phyloP scores from a whole-genome alignment of 1,140 invertebrate species.

The Bacillus rossius region DNA sequence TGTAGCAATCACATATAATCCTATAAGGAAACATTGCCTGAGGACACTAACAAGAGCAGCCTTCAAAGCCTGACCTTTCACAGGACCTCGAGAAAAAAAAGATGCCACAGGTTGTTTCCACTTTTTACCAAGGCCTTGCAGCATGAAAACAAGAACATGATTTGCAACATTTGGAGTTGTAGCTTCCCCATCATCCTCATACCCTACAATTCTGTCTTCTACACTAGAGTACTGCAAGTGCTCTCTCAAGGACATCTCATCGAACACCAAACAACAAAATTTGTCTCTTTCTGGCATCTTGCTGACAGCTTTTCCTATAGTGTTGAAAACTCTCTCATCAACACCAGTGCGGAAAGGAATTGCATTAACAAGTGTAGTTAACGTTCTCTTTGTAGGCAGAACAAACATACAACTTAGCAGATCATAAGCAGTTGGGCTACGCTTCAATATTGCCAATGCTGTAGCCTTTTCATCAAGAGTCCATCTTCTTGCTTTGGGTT shows the following conservation, averaged over 20 bases:
- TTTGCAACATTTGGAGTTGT: constrained; percentile 17
- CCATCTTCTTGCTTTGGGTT: background rate
- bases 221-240: constrained; percentile 15
- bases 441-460: background rate
- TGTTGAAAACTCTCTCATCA: constrained; percentile 2
- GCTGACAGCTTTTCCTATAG: background rate
- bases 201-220: constrained; percentile 20
- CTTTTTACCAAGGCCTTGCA: constrained; percentile 14
- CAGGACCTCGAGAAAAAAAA: constrained; percentile 16
- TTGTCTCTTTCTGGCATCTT: constrained; percentile 6
- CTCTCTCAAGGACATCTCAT: constrained; percentile 18
- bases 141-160: constrained; percentile 27
- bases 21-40: constrained; percentile 5
- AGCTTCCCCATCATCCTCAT: constrained; percentile 22
- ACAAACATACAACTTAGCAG: background rate
- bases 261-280: constrained; percentile 17
- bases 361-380: background rate
- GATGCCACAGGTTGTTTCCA: constrained; percentile 27
- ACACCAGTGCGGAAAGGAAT: constrained; percentile 2
- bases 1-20: constrained; percentile 7
- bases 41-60: constrained; percentile 3
- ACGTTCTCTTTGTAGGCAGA: background rate
- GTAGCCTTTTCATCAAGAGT: background rate
- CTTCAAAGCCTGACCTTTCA: constrained; percentile 4
- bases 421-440: background rate